A percentile compares a stretch with the other conserved stretches of the same genome.
Evolutionary conservation across 1,140 invertebrate species (phyloP).

Genomic region (Drosophila rufa): DNA sequence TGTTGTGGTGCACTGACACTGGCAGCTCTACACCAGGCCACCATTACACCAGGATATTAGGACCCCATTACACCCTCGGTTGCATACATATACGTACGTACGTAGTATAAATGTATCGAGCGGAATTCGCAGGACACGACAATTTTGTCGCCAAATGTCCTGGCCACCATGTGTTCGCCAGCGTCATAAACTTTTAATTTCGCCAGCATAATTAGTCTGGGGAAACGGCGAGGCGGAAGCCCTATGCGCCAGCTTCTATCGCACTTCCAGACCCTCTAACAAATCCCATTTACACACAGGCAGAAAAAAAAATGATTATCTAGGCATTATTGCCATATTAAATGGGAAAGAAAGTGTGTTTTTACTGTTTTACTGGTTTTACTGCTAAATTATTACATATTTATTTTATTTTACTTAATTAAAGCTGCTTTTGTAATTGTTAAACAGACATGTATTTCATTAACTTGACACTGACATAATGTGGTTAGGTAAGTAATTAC

Average conservation of each 20-base stretch:
- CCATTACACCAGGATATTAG: constrained; percentile 6
- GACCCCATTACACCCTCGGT: background rate
- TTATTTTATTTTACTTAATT: background rate
- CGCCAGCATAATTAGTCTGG: constrained; percentile 48
- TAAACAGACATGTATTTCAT: background rate
- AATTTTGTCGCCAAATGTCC: constrained; percentile 51
- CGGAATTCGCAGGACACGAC: constrained; percentile 34
- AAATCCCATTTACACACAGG: constrained; percentile 8
- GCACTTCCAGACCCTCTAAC: constrained; percentile 4
- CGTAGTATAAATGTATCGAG: constrained; percentile 4
- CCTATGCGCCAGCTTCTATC: constrained; percentile 34
- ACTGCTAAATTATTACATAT: background rate
- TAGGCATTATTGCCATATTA: too few species aligned
- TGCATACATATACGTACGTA: background rate
- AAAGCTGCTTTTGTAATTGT: background rate
- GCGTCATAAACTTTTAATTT: constrained; percentile 54
- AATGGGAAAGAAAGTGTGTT: background rate
- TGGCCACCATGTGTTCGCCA: constrained; percentile 45
- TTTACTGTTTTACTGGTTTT: background rate
- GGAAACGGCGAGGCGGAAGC: constrained; percentile 47
- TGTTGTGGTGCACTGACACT: constrained; percentile 34
- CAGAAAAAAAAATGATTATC: background rate
- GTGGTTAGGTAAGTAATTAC: too few species aligned
- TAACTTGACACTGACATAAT: too few species aligned
- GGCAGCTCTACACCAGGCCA: background rate